Conservation (phyloP, 1,140 invertebrate genomes). For the Agraylea sexmaculata region DNA sequence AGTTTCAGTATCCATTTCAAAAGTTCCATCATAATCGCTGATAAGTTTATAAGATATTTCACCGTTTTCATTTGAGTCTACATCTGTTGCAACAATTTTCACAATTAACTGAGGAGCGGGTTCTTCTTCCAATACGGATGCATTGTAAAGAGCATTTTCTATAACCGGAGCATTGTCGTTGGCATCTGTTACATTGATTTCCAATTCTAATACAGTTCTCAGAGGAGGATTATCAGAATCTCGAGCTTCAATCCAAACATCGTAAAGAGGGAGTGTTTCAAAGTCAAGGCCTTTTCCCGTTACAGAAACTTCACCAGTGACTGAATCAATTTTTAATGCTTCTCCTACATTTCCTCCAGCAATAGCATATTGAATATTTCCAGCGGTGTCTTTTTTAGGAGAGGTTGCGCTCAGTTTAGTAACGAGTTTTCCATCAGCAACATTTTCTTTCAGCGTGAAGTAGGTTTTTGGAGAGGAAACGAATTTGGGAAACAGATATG, state of each 20-base stretch:
- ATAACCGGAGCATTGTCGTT: conserved; percentile 88
- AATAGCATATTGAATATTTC: conserved; percentile 66
- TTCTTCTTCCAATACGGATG: conserved; percentile 76
- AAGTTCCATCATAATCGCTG: conserved; percentile 63
- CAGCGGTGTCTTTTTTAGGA: conserved; percentile 56
- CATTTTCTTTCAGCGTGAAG: conserved; percentile 71
- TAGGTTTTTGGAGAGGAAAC: conserved; percentile 50
- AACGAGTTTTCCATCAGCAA: conserved; percentile 57
- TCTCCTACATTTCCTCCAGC: conserved; percentile 85
- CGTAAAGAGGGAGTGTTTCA: conserved; percentile 70
- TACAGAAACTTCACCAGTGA: conserved; percentile 67
- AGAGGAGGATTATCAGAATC: conserved; percentile 73
- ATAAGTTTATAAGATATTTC: conserved; percentile 67
- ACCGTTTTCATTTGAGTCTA: conserved; percentile 79
- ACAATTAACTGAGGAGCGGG: conserved; percentile 64
- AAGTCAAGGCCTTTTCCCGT: conserved; percentile 74
- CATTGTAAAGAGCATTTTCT: conserved; percentile 67
- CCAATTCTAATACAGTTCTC: conserved; percentile 60
- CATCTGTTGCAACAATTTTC: conserved; percentile 71
- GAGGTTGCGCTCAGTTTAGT: conserved; percentile 58
- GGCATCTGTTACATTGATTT: conserved; percentile 78
- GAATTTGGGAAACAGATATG: conserved; percentile 64
- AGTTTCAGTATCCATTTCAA: conserved; percentile 65
- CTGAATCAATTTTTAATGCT: conserved; percentile 67
- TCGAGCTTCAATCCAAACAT: conserved; percentile 86